Conservation (phyloP, 2,113 vertebrate genomes). For the Strigops habroptila region DNA sequence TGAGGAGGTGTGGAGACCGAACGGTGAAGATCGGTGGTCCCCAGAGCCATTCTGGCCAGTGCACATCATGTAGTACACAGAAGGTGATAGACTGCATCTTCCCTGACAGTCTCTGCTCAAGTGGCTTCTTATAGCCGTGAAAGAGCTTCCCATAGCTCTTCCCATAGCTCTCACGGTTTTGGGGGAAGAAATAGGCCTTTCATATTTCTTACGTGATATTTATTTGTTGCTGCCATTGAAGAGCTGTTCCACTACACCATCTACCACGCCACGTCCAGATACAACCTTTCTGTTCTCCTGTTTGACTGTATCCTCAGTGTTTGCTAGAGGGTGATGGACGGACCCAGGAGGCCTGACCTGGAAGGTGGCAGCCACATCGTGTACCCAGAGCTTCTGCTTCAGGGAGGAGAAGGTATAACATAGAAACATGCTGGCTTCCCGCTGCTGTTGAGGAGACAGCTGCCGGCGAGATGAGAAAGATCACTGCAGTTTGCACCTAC, state of each 20-base stretch:
- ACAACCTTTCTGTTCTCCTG: background rate
- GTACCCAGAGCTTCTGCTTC: background rate
- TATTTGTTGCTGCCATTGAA: background rate
- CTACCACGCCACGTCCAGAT: rapidly evolving
- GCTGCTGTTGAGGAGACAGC: background rate
- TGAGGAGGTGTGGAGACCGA: background rate
- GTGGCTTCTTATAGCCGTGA: background rate
- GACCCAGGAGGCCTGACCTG: background rate
- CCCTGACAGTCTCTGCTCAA: background rate
- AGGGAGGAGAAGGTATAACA: background rate
- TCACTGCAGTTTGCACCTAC: background rate
- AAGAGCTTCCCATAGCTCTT: background rate
- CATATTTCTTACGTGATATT: background rate
- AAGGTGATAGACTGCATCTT: background rate
- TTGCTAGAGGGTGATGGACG: background rate
- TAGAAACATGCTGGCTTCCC: background rate
- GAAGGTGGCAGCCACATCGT: background rate
- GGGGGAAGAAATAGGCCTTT: background rate
- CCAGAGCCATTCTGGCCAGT: background rate
- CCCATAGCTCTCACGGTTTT: rapidly evolving
- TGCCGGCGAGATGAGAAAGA: background rate
- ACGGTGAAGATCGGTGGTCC: background rate
- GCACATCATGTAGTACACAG: background rate
- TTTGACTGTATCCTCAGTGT: background rate
- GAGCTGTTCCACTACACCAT: background rate